Base-by-base conservation (phyloP, 2,888 invertebrate species). In the Orgyia antiqua region DNA sequence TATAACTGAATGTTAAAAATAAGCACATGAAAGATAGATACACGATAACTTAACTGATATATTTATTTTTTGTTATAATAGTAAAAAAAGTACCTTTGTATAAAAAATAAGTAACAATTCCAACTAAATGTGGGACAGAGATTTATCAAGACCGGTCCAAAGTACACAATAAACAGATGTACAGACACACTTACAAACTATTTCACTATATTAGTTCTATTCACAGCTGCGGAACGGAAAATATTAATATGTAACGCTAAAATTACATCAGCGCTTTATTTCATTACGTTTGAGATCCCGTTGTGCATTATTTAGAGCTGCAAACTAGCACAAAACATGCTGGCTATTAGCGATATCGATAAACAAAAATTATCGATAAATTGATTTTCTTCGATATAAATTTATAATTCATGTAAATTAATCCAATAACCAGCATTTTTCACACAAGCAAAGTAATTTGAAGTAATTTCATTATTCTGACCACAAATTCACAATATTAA, bases 161-260 rank as follows among this genome's bases (percentile, higher is more conserved):
- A 30, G 35, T 37, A 42, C 32, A 51, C 45, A 49, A 49, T 40
- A 49, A 51, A 50, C 44, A 39, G 46, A 49, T 40, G 46, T 49
- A 50, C 44, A 39, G 32, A 42, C 4, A 45, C 48, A 48, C 57
- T 65, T 66, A 67, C 45, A 58, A 46, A 51, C 58, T 70, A 72
- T 62, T 57, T 66, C 56, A 54, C 58, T 73, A 69, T n/a, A 62
- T 64, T 70, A 72, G 59, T 72, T 51, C 61, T 79, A 82, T 73
- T 77, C 80, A 82, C 79, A 82, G 78, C 79, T 75, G 75, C 68
- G 69, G 73, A 77, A 78, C 76, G 75, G 77, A 80, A 74, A 80
- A 61, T 54, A 67, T 63, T 59, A 50, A 59, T 63, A 57, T 69
- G 62, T 69, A 61, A 15, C 65, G 65, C 62, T 66, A 61, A 61